Conservation (phyloP, 2,113 vertebrate genomes). For the Puma concolor region DNA sequence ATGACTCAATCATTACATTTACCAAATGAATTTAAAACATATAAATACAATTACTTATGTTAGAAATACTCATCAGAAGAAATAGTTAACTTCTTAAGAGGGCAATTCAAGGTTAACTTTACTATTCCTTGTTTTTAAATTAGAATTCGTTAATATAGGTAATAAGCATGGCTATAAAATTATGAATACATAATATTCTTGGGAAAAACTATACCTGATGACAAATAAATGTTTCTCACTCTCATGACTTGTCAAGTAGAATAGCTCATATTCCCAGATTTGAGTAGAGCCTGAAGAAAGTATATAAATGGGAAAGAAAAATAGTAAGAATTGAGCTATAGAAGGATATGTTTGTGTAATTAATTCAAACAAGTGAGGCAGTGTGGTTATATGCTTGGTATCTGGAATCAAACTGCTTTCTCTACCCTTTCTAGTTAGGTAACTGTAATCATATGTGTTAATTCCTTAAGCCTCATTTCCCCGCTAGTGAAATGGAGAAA, state of each 20-base stretch:
- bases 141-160: neutral
- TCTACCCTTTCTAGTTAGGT: neutral
- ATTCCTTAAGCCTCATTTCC: neutral
- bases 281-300: neutral
- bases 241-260: neutral
- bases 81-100: neutral
- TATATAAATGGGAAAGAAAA: neutral
- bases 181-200: neutral
- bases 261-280: neutral
- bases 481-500: neutral
- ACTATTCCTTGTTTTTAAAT: neutral
- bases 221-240: neutral
- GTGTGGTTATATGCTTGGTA: neutral
- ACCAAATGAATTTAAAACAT: constrained; percentile 33
- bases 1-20: neutral
- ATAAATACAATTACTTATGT: neutral
- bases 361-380: neutral
- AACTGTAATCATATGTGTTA: neutral
- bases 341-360: neutral
- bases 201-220: neutral
- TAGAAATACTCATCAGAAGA: constrained; percentile 33
- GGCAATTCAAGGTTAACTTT: neutral
- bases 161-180: neutral
- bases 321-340: neutral
- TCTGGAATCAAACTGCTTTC: neutral